These are phyloP conservation scores for Argyra leucocephala DNA, from an alignment of 2,888 invertebrate genomes.

Conservation along the genomic window DNA sequence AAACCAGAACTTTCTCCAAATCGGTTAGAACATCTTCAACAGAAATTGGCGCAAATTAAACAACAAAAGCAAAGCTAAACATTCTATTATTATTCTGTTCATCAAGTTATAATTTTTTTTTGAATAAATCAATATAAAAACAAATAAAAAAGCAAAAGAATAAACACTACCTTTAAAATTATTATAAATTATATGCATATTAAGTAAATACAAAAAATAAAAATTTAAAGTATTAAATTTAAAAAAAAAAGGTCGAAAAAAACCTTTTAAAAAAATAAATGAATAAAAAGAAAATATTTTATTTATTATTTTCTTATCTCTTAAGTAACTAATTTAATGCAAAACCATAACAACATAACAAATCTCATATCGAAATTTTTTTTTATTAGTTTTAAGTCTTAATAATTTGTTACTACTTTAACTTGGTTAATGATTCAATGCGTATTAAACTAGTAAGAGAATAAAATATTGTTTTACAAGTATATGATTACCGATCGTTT, in stretches of 20 bases:
- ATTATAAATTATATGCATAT: background rate
- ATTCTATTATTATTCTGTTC: background rate
- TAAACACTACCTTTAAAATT: no score
- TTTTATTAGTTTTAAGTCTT: no score
- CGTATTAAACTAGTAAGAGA: no score
- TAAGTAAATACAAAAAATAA: background rate
- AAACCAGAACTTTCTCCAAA: constrained; percentile 42
- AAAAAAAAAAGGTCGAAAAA: background rate
- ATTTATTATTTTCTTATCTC: background rate
- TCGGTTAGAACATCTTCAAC: constrained; percentile 42
- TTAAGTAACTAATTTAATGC: background rate
- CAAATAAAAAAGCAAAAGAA: background rate
- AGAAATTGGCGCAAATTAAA: constrained; percentile 42
- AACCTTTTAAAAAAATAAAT: background rate
- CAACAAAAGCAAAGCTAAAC: constrained; percentile 34
- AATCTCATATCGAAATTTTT: no score
- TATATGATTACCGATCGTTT: no score
- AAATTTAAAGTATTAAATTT: constrained; percentile 3
- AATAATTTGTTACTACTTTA: no score
- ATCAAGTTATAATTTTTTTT: background rate
- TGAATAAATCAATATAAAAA: background rate
- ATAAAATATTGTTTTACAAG: no score
- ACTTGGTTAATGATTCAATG: no score
- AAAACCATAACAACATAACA: background rate
- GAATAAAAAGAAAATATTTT: background rate